Percentiles rank a stretch among this genome's conserved stretches.
Evolutionary conservation across 2,797 vertebrate species (phyloP).

Genomic region (Galaxias olidus): DNA sequence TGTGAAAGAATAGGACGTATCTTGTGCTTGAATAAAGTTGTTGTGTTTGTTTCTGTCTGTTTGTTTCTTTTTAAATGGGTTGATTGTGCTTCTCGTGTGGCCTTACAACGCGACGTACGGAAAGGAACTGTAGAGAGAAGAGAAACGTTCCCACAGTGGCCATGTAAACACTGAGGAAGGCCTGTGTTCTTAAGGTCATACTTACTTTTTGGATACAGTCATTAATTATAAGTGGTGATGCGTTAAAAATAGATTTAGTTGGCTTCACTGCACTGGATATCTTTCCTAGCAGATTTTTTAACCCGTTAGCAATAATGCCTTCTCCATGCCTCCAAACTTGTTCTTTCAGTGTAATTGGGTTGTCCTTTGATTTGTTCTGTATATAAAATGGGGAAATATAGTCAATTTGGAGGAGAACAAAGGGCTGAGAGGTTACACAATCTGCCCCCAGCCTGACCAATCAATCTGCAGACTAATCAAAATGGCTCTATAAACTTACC

Average conservation of each 20-base stretch:
- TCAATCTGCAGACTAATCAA: neutral
- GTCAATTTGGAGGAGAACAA: slow-evolving; percentile 15
- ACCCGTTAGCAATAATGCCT: slow-evolving; percentile 7
- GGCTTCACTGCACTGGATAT: slow-evolving; percentile 12
- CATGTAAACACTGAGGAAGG: no score
- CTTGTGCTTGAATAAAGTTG: neutral
- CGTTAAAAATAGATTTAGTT: neutral
- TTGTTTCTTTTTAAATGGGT: neutral
- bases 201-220: no score
- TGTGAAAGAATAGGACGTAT: no score
- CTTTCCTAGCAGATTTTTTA: slow-evolving; percentile 15
- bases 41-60: neutral
- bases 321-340: slow-evolving; percentile 19
- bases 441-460: neutral
- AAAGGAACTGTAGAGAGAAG: no score
- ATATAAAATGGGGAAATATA: slow-evolving; percentile 17
- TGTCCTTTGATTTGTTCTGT: slow-evolving; percentile 24
- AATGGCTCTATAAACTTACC: no score
- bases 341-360: slow-evolving; percentile 16
- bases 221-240: no score
- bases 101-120: no score
- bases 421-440: slow-evolving; percentile 5
- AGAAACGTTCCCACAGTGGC: no score
- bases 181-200: no score
- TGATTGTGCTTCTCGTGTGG: no score